Evolutionary conservation across 2,797 vertebrate genomes (phyloP), one percentile per base, ranked within the genome.

Genomic region (Trichosurus vulpecula): DNA sequence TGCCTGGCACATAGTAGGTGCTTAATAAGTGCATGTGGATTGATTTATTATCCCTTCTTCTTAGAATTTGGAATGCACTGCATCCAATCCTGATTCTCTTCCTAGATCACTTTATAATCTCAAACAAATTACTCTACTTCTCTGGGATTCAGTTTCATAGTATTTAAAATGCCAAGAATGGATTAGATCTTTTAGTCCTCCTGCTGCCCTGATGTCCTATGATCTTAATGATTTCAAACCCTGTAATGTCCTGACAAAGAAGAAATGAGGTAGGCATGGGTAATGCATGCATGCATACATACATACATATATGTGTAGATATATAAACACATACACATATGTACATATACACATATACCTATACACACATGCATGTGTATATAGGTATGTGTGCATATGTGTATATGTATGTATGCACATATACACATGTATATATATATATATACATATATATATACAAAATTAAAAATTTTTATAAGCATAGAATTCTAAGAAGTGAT

Each of bases 401-500:
- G 2, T 54, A 0, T 54, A 14, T 54, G 16, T 55, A 66, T 0
- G 22, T 54, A 1, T 1, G 2, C 22, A 56, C 13, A 56, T 55
- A 55, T 6, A 25, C 25, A 55, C 0, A 27, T 55, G 5, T 61
- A 3, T 35, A 29, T 13, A 13, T 12, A 31, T 14, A 14, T 1
- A 14, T 16, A 10, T 29, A 57, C 2, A 29, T 57, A 27, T 29
- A 10, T 31, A 12, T 61, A 3, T 58, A 9, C 4, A n/a, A n/a
- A n/a, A 25, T 56, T n/a, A n/a, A 25, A 14, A 57, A n/a, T n/a
- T 66, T 66, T 66, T n/a, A 66, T 9, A 52, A 25, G 3, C 19
- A 91, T 93, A 91, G 92, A 55, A 91, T 93, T 51, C 52, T 41
- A 94, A 96, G 92, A 6, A 27, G 4, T 92, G 95, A 54, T 0